Conservation (phyloP, 2,888 invertebrate genomes). For the Sinelater perroti region DNA sequence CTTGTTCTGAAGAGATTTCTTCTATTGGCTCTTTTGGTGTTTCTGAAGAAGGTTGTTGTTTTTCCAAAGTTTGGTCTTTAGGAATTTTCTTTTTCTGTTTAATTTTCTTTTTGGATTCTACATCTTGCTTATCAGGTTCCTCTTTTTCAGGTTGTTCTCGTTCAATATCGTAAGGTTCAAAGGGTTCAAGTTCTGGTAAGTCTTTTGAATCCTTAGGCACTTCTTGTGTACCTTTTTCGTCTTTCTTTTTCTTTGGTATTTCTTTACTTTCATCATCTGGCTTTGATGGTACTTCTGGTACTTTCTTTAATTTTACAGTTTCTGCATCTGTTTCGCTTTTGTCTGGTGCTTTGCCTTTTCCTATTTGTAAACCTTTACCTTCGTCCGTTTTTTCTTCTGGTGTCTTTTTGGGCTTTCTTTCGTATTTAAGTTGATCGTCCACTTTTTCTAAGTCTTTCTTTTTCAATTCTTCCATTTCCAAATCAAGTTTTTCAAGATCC, state of each 20-base stretch:
- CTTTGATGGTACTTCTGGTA: conserved; percentile 55
- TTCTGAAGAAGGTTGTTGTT: conserved; percentile 45
- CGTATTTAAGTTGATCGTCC: conserved; percentile 55
- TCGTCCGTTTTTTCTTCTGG: conserved; percentile 47
- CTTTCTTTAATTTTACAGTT: conserved; percentile 56
- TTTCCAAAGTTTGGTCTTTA: conserved; percentile 43
- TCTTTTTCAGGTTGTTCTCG: conserved; percentile 56
- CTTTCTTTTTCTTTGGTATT: conserved; percentile 45
- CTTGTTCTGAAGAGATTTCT: conserved; percentile 57
- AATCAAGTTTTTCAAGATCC: conserved; percentile 60
- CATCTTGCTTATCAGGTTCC: conserved; percentile 56
- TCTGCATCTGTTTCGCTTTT: conserved; percentile 52
- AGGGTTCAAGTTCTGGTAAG: conserved; percentile 53
- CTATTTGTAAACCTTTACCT: conserved; percentile 54
- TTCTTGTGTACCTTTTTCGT: no score
- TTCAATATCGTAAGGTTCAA: conserved; percentile 58
- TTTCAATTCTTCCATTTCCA: conserved; percentile 57
- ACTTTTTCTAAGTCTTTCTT: conserved; percentile 57
- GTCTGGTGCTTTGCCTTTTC: conserved; percentile 61
- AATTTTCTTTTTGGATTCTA: conserved; percentile 51
- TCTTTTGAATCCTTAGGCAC: conserved; percentile 49
- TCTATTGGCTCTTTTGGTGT: conserved; percentile 52
- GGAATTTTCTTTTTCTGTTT: conserved; percentile 48
- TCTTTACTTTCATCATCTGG: conserved; percentile 46
- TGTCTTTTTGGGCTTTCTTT: conserved; percentile 44